Evolutionary conservation across 2,888 invertebrate genomes (phyloP), one percentile per base, ranked within the genome.

Genomic region (Agonum fuliginosum): DNA sequence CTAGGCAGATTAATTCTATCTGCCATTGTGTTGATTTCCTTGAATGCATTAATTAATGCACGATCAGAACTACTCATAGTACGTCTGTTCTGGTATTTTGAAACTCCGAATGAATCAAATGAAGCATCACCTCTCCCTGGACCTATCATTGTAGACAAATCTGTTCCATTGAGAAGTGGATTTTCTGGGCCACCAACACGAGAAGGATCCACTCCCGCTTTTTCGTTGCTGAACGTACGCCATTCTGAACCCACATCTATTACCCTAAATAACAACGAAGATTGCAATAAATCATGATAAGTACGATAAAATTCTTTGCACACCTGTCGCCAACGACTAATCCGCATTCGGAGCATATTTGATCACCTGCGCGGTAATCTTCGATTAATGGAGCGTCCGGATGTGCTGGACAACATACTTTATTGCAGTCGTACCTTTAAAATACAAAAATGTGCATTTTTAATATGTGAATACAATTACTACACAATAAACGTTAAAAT

Each of bases 171-270:
- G 0, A 99, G 89, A 1, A 99, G 88, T 0, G 97, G 97, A 88
- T 99, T 99, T 89, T 99, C 99, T 0, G 99, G 97, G 0, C 98
- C 98, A 89, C 99, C 99, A 80, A 99, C 99, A 94, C 99, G 98
- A 88, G 98, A 98, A 2, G 99, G 98, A 87, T 99, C 99, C 0
- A 96, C 96, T 5, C 97, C 95, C 72, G 94, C 93, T 84, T 98
- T 98, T 85, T 99, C 99, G 86, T 99, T 99, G 84, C 97, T 98
- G 87, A 99, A 99, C 78, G 99, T 99, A 86, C 99, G 91, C 99
- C 99, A 99, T 88, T 99, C 99, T 2, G 99, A 98, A 34, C 99
- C 98, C n/a, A 99, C 99, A 88, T 99, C 99, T 81, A 99, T 98
- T 0, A 99, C 97, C 85, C 98, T 97, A 86, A 12, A 82, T 78